A percentile compares a stretch with the other conserved stretches of the same genome.
These are phyloP conservation scores for Morpho deidamia DNA, from an alignment of 2,888 invertebrate genomes.

Conservation along the genomic window DNA sequence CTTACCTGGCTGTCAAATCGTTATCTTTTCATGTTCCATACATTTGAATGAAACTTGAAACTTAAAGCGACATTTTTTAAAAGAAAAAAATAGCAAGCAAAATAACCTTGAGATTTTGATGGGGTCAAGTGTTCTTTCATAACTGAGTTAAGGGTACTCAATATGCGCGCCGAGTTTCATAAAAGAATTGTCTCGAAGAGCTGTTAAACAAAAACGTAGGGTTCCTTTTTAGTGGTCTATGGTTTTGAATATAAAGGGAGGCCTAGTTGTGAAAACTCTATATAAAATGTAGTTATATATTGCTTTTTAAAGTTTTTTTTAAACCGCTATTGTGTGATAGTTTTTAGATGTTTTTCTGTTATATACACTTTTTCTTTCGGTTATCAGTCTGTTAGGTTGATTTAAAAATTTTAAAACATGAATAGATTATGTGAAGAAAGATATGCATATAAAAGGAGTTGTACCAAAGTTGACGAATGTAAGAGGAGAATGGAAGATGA, in stretches of 20 bases:
- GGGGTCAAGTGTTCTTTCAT: constrained; percentile 15
- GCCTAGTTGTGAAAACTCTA: too few species aligned
- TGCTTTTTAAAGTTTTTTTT: background rate
- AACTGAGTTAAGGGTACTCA: constrained; percentile 17
- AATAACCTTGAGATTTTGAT: constrained; percentile 16
- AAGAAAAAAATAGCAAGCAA: background rate
- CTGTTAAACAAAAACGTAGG: background rate
- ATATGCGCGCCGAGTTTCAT: constrained; percentile 9
- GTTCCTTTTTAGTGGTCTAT: background rate
- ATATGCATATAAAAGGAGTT: too few species aligned
- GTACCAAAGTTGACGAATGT: too few species aligned
- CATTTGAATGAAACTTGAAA: background rate
- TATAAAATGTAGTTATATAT: background rate
- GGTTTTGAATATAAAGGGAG: background rate
- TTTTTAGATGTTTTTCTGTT: too few species aligned
- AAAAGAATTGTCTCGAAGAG: constrained; percentile 10
- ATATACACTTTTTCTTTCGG: too few species aligned
- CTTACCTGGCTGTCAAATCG: too few species aligned
- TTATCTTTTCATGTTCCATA: too few species aligned
- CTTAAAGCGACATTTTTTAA: background rate
- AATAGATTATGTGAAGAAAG: too few species aligned
- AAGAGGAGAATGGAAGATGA: too few species aligned
- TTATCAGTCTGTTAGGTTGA: too few species aligned
- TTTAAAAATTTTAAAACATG: too few species aligned
- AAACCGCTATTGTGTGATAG: too few species aligned